phyloP scores from a whole-genome alignment of 2,888 invertebrate genomes.

The Coenonympha glycerion region DNA sequence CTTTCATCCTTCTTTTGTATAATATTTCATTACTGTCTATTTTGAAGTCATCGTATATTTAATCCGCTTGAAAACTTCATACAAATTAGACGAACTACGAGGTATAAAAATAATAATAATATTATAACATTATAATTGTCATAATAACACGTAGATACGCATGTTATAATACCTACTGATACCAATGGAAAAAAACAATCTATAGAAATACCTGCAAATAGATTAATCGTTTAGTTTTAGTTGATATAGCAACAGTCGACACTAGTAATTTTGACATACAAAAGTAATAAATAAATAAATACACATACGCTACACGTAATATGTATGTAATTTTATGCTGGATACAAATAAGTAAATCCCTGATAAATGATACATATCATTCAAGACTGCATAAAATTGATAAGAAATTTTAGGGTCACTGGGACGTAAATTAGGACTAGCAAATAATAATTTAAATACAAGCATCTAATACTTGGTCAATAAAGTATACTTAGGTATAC shows the following conservation, averaged over 20 bases:
- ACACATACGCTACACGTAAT: not conserved
- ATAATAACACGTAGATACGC: not conserved
- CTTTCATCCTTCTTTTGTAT: not conserved
- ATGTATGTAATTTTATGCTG: not conserved
- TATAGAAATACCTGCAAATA: not conserved
- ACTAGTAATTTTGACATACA: not conserved
- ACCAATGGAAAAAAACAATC: not conserved
- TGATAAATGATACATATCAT: not conserved
- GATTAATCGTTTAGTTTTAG: not conserved
- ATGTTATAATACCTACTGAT: too few relatives aligned
- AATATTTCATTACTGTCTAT: not conserved
- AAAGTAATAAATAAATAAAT: not conserved
- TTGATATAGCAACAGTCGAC: not conserved
- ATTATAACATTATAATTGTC: not conserved
- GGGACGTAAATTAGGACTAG: constrained; percentile 17
- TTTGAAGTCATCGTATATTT: not conserved
- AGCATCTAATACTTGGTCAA: not conserved
- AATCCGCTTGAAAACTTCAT: too few relatives aligned
- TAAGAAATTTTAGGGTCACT: constrained; percentile 18
- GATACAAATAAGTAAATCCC: not conserved
- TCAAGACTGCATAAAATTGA: constrained; percentile 1
- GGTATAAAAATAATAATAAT: not conserved
- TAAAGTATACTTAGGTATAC: not conserved
- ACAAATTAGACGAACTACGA: too few relatives aligned
- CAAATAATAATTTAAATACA: constrained; percentile 7